A percentile compares a stretch with the other conserved stretches of the same genome.
These are phyloP conservation scores for Antennarius maculatus DNA, from an alignment of 2,797 vertebrate genomes.

Conservation along the genomic window DNA sequence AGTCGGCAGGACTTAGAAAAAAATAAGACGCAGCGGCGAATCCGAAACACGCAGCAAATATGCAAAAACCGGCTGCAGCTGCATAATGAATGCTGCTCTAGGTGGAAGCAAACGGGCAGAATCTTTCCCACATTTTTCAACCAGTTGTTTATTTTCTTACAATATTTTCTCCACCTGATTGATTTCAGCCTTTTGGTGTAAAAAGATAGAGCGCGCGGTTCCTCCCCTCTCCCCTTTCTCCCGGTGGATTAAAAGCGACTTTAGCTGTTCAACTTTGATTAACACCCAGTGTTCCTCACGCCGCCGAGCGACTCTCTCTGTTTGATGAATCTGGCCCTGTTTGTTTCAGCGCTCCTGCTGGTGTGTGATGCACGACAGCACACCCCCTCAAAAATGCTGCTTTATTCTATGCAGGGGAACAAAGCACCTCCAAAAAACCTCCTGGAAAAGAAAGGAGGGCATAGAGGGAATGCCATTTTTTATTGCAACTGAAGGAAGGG, in stretches of 20 bases:
- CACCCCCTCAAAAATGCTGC: slow-evolving; percentile 53
- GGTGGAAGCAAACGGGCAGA: slow-evolving; percentile 20
- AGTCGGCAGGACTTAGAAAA: slow-evolving; percentile 67
- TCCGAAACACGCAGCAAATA: slow-evolving; percentile 50
- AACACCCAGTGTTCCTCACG: slow-evolving; percentile 51
- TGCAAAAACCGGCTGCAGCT: slow-evolving; percentile 42
- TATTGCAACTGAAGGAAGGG: slow-evolving; percentile 11
- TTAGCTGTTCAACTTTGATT: slow-evolving; percentile 65
- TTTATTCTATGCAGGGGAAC: slow-evolving; percentile 44
- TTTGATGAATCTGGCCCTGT: slow-evolving; percentile 66
- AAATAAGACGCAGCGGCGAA: slow-evolving; percentile 55
- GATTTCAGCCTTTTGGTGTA: slow-evolving; percentile 6
- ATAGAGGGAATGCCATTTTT: slow-evolving; percentile 4
- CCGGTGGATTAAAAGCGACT: slow-evolving; percentile 45
- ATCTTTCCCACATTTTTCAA: not conserved
- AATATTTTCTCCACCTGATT: not conserved
- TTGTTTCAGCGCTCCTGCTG: slow-evolving; percentile 58
- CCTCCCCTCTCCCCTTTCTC: slow-evolving; percentile 10
- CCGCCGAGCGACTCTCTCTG: slow-evolving; percentile 49
- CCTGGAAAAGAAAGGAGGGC: slow-evolving; percentile 22
- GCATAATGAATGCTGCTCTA: slow-evolving; percentile 51
- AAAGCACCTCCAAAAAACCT: slow-evolving; percentile 28
- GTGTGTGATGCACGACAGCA: slow-evolving; percentile 58
- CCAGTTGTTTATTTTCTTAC: slow-evolving; percentile 12
- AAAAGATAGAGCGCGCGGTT: slow-evolving; percentile 5